phyloP scores from a whole-genome alignment of 2,797 vertebrate genomes.

The Naso thynnoides region DNA sequence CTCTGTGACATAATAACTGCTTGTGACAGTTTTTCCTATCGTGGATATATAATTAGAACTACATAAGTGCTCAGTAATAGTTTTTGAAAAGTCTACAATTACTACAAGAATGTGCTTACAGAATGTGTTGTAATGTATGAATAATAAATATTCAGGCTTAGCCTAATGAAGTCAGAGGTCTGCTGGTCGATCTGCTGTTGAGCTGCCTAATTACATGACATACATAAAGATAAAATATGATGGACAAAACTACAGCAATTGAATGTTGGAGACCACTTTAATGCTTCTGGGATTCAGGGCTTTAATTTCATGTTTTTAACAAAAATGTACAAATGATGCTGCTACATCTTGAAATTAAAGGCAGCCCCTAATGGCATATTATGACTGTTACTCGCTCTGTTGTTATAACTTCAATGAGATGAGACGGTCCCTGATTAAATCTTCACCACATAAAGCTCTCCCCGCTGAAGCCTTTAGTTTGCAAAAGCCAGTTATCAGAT shows the following conservation, averaged over 20 bases:
- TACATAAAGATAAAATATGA: too few species aligned
- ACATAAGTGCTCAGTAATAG: not conserved
- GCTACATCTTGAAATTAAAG: not conserved
- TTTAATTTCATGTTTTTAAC: not conserved
- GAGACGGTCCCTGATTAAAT: slow-evolving; percentile 22
- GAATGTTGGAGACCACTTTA: not conserved
- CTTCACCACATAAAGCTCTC: not conserved
- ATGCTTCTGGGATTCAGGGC: not conserved
- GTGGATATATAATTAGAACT: too few species aligned
- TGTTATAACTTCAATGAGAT: not conserved
- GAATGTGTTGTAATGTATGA: too few species aligned
- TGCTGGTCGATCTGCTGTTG: too few species aligned
- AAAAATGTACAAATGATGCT: not conserved
- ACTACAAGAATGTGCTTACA: too few species aligned
- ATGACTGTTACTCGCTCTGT: not conserved
- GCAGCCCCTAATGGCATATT: not conserved
- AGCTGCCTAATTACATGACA: too few species aligned
- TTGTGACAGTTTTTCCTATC: too few species aligned
- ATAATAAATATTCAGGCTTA: too few species aligned
- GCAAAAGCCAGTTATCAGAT: slow-evolving; percentile 12
- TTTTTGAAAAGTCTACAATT: too few species aligned
- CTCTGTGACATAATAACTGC: too few species aligned
- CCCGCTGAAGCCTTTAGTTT: slow-evolving; percentile 1
- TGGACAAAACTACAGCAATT: not conserved
- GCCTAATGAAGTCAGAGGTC: too few species aligned